A percentile compares a stretch with the other conserved stretches of the same genome.
These are phyloP conservation scores for Flexamia atlantica DNA, from an alignment of 2,888 invertebrate genomes.

Conservation along the genomic window DNA sequence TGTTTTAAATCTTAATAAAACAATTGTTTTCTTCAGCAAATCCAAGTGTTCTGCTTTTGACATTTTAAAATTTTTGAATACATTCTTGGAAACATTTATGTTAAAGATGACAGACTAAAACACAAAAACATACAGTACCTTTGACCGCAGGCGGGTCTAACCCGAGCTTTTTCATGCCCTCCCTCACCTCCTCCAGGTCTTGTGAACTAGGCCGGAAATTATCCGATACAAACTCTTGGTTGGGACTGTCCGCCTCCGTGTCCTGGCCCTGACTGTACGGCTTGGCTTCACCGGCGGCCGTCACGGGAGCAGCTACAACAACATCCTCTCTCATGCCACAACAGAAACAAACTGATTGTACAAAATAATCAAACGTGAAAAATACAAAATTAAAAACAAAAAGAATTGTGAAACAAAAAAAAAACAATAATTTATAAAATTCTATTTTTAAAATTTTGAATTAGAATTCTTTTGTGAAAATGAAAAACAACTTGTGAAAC, in stretches of 20 bases:
- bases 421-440: not conserved
- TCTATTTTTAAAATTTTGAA: not conserved
- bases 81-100: no score
- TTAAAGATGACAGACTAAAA: no score
- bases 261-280: conserved; percentile 29
- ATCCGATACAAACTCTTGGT: conserved; percentile 88
- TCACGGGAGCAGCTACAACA: conserved; percentile 52
- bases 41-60: no score
- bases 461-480: not conserved
- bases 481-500: no score
- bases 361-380: not conserved
- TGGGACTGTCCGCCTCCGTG: conserved; percentile 70
- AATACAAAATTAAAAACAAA: not conserved
- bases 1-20: no score
- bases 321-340: conserved; percentile 41
- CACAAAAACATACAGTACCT: conserved; percentile 71
- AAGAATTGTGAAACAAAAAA: not conserved
- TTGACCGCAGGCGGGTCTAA: conserved; percentile 78
- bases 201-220: conserved; percentile 82
- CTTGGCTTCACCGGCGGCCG: conserved; percentile 17
- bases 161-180: conserved; percentile 86
- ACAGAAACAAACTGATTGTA: conserved; percentile 12
- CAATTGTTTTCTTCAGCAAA: no score
- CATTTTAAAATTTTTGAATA: no score
- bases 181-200: conserved; percentile 85